phyloP scores from a whole-genome alignment of 2,113 vertebrate genomes.

The Eolophus roseicapilla region DNA sequence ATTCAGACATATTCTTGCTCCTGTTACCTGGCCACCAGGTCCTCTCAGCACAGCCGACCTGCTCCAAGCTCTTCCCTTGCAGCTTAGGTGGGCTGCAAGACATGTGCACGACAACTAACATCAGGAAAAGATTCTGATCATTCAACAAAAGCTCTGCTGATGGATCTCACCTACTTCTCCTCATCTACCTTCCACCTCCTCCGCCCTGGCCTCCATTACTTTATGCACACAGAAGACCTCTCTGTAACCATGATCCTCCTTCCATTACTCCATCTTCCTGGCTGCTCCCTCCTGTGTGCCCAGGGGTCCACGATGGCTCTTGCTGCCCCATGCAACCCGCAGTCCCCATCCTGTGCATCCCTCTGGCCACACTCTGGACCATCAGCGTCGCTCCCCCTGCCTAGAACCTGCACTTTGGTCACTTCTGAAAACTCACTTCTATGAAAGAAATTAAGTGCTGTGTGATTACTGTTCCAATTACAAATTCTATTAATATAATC shows the following conservation, averaged over 20 bases:
- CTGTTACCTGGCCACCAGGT: not conserved
- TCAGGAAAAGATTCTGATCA: not conserved
- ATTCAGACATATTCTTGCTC: not conserved
- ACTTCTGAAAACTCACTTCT: not conserved
- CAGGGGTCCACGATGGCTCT: fast-evolving
- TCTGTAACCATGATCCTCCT: not conserved
- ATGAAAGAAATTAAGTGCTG: not conserved
- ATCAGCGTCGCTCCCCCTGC: fast-evolving
- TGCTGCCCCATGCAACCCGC: fast-evolving
- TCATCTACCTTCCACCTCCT: not conserved
- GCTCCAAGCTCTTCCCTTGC: not conserved
- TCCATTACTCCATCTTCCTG: fast-evolving
- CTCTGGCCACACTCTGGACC: not conserved
- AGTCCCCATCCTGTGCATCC: not conserved
- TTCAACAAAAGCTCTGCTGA: not conserved
- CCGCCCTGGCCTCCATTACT: not conserved
- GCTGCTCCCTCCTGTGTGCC: fast-evolving
- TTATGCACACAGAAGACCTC: not conserved
- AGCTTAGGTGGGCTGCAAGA: not conserved
- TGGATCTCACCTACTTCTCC: not conserved
- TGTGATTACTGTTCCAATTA: slow-evolving; percentile 10
- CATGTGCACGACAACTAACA: fast-evolving
- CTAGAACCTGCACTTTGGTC: not conserved
- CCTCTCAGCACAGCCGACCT: not conserved
- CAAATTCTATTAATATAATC: not conserved